Percentiles rank a stretch among this genome's conserved stretches.
Evolutionary conservation across 2,888 invertebrate genomes (phyloP).

Genomic region (Hybos culiciformis): DNA sequence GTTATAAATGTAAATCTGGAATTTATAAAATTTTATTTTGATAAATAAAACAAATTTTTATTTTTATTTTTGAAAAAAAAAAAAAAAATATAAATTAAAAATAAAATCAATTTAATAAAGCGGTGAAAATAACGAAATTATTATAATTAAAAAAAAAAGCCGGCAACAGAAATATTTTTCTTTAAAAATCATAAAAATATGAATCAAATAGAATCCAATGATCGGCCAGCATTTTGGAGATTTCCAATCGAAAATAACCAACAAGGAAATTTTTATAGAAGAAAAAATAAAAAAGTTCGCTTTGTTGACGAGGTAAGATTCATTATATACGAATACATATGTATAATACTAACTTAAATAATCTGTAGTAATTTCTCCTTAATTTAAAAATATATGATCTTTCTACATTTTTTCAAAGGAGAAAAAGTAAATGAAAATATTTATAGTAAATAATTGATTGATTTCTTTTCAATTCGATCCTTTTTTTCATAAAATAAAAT

Average conservation of each 20-base stretch:
- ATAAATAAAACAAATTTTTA: background rate
- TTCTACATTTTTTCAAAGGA: background rate
- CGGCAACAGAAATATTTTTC: slow-evolving; percentile 6
- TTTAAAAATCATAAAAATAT: background rate
- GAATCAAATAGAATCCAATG: slow-evolving; percentile 16
- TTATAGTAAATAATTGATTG: too few relatives aligned
- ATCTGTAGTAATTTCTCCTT: too few relatives aligned
- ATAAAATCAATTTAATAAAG: slow-evolving; percentile 1
- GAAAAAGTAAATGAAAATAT: background rate
- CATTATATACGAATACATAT: background rate
- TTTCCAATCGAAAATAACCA: slow-evolving; percentile 36
- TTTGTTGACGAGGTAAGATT: slow-evolving; percentile 26
- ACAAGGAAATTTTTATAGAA: slow-evolving; percentile 12
- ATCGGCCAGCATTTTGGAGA: slow-evolving; percentile 51
- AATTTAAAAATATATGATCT: too few relatives aligned
- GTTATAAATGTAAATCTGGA: too few relatives aligned
- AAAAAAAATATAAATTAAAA: slow-evolving; percentile 4
- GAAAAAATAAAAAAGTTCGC: slow-evolving; percentile 36
- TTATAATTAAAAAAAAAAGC: slow-evolving; percentile 7
- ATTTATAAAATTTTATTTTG: background rate
- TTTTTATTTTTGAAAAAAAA: background rate
- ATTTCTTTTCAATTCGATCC: too few relatives aligned
- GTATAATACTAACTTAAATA: background rate
- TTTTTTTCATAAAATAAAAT: too few relatives aligned
- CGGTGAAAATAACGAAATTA: too few relatives aligned